Base-by-base conservation (phyloP, 1,140 invertebrate species). In the Trachymyrmex cornetzi region DNA sequence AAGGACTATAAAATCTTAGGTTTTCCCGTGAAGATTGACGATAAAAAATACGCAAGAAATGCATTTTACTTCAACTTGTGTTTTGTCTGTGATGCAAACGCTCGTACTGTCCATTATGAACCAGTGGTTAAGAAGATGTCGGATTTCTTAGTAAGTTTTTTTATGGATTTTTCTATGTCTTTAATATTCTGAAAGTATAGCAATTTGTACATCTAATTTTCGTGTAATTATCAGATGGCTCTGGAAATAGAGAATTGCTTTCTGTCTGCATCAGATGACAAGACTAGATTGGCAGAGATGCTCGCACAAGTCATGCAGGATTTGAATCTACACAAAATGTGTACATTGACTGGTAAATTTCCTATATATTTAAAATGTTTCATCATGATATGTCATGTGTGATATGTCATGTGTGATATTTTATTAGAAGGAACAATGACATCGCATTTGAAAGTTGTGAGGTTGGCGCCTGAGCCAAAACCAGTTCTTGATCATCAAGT, bases 41-140 rank as follows among this genome's bases (percentile, higher is more conserved):
- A 98, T 92, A 96, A 97, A 71, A 98, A 98, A 91, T 99, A 99
- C 96, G 97, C 97, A n/a, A 96, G 99, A 87, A 99, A 99, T 96
- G 98, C 98, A 38, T 98, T 98, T 90, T 97, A 99, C 77, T 99
- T 99, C 94, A 99, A 99, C 95, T 94, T 99, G 3, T 99, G 99
- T 94, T 99, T 99, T 95, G 98, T 99, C 0, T 99, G 98, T 94
- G 98, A 99, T 92, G 97, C 97, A 50, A 97, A 97, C 95, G 97
- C 98, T 0, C 96, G 98, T 75, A 98, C 98, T 19, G 97, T 98
- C 2, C 98, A 98, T 91, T 99, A 99, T 96, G 99, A 99, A 94
- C 97, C 98, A 0, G 97, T 99, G 63, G 98, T 99, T 0, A 98
- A 98, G 91, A 99, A 99, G 94, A 96, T 99, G 66, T 98, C 98